phyloP scores from a whole-genome alignment of 1,140 invertebrate species.

The Nephila pilipes region DNA sequence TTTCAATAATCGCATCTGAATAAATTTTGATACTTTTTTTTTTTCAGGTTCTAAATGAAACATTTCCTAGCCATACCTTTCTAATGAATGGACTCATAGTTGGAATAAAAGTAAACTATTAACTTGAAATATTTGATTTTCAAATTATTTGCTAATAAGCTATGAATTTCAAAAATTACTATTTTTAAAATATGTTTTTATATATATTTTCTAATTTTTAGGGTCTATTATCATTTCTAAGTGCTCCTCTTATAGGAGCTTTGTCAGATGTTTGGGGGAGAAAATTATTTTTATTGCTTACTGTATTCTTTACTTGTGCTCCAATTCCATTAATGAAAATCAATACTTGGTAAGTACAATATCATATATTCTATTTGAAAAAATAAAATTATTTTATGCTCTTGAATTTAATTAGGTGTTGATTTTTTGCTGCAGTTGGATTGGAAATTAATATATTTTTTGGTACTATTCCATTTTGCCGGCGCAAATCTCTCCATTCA shows the following conservation, averaged over 20 bases:
- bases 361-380: no score
- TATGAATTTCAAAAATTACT: neutral
- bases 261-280: slow-evolving; percentile 98
- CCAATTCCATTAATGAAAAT: slow-evolving; percentile 99
- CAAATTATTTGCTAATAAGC: neutral
- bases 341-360: slow-evolving; percentile 91
- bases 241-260: slow-evolving; percentile 97
- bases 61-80: slow-evolving; percentile 99
- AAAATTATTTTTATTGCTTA: slow-evolving; percentile 98
- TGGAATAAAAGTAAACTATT: slow-evolving; percentile 89
- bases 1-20: neutral
- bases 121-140: neutral
- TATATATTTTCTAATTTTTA: slow-evolving; percentile 82
- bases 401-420: no score
- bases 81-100: slow-evolving; percentile 99
- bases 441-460: no score
- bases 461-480: no score
- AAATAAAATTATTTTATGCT: no score
- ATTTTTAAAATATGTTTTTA: no score
- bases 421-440: no score
- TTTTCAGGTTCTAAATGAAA: slow-evolving; percentile 93
- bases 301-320: slow-evolving; percentile 99
- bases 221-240: slow-evolving; percentile 98
- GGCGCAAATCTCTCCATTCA: no score
- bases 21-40: neutral